Percentiles rank a stretch among this genome's conserved stretches.
phyloP scores from a whole-genome alignment of 2,797 vertebrate species.

The Carcharodon carcharias region DNA sequence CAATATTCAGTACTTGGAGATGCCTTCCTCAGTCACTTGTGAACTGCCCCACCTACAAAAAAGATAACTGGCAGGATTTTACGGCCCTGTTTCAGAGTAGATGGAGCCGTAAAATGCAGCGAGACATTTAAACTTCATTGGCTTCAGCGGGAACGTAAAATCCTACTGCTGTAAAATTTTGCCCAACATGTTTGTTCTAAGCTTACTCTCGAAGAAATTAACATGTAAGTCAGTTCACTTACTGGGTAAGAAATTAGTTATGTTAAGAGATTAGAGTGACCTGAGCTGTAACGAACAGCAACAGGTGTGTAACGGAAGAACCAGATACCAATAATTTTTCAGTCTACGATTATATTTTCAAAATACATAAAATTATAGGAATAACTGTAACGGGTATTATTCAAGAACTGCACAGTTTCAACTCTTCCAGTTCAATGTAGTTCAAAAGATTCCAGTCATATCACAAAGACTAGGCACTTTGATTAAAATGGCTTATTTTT shows the following conservation, averaged over 20 bases:
- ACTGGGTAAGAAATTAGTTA: neutral
- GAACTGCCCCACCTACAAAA: neutral
- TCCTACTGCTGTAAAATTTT: too few species aligned
- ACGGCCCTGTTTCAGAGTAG: too few species aligned
- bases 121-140: too few species aligned
- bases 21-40: neutral
- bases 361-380: neutral
- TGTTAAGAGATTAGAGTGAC: neutral
- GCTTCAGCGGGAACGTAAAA: too few species aligned
- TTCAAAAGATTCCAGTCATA: too few species aligned
- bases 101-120: too few species aligned
- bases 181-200: neutral
- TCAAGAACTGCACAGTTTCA: neutral
- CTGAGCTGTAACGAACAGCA: neutral
- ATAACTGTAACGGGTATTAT: neutral
- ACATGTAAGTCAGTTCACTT: neutral
- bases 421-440: neutral
- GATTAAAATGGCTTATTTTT: neutral
- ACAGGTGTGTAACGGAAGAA: neutral
- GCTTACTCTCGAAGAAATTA: neutral
- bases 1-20: neutral
- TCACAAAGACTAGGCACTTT: neutral
- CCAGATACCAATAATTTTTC: neutral
- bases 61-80: neutral
- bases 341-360: neutral